Percentiles rank a stretch among this genome's conserved stretches.
phyloP scores from a whole-genome alignment of 1,140 invertebrate species.

The Drosophila grimshawi region DNA sequence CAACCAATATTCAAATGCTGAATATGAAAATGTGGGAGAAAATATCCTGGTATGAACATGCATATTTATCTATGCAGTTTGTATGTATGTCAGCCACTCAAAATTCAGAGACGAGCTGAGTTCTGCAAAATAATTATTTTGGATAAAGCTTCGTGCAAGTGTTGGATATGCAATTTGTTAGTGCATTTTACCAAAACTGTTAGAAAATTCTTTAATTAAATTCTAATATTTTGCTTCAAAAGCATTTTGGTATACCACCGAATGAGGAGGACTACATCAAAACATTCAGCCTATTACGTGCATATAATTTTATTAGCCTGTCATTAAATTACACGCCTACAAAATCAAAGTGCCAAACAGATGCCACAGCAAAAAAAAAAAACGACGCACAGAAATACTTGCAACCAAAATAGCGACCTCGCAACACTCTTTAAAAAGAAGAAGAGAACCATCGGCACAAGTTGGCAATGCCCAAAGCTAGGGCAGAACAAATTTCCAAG shows the following conservation, averaged over 20 bases:
- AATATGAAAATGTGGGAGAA: not conserved
- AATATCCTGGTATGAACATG: not conserved
- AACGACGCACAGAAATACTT: not conserved
- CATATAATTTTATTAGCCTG: conserved; percentile 65
- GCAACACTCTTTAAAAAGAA: not conserved
- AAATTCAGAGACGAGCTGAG: not conserved
- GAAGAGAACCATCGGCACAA: no score
- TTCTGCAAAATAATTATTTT: not conserved
- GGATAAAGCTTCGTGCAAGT: conserved; percentile 27
- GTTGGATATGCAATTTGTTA: conserved; percentile 52
- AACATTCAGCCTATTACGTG: conserved; percentile 4
- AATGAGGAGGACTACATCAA: no score
- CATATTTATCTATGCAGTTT: not conserved
- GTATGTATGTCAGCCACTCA: not conserved
- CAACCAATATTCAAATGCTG: not conserved
- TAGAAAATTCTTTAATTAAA: conserved; percentile 27
- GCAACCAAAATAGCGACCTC: not conserved
- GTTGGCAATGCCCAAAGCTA: no score
- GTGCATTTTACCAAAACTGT: conserved; percentile 12
- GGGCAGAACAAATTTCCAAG: no score
- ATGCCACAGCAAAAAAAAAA: conserved; percentile 29
- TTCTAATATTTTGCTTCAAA: conserved; percentile 22
- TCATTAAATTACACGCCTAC: conserved; percentile 49
- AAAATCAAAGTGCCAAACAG: conserved; percentile 31
- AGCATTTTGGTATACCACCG: not conserved